Conservation (phyloP, 2,888 invertebrate species). For the Luperina nickerlii region DNA sequence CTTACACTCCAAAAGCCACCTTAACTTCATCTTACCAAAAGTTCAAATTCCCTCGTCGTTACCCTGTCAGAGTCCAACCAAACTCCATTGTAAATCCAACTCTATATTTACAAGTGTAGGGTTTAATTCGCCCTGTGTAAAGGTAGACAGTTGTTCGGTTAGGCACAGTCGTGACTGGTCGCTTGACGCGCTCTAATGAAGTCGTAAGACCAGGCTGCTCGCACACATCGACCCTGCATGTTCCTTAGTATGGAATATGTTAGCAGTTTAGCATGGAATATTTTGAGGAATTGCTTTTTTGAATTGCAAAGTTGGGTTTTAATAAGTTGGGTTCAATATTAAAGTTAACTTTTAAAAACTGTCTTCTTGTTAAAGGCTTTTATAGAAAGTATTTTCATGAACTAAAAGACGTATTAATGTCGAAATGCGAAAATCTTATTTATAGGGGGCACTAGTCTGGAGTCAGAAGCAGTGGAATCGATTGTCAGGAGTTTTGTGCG, state of each 20-base stretch:
- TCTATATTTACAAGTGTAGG: not conserved
- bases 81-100: constrained; percentile 1
- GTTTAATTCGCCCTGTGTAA: constrained; percentile 31
- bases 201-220: constrained; percentile 79
- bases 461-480: not conserved
- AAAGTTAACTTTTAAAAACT: not conserved
- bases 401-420: not conserved
- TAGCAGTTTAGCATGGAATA: constrained; percentile 30
- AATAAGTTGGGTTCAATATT: not conserved
- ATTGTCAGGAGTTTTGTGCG: not conserved
- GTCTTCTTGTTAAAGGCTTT: not conserved
- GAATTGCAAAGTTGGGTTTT: constrained; percentile 17
- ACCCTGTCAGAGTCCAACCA: not conserved
- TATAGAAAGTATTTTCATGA: not conserved
- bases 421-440: not conserved
- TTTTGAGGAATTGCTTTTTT: constrained; percentile 31
- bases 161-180: constrained; percentile 81
- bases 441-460: not conserved
- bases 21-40: fast-evolving
- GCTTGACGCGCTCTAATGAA: constrained; percentile 85
- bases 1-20: constrained; percentile 16
- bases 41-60: not conserved
- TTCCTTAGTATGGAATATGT: constrained; percentile 61
- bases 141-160: constrained; percentile 56
- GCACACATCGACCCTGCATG: constrained; percentile 61